Conservation (phyloP, 2,797 vertebrate species). For the Dendrocincla tyrannina region DNA sequence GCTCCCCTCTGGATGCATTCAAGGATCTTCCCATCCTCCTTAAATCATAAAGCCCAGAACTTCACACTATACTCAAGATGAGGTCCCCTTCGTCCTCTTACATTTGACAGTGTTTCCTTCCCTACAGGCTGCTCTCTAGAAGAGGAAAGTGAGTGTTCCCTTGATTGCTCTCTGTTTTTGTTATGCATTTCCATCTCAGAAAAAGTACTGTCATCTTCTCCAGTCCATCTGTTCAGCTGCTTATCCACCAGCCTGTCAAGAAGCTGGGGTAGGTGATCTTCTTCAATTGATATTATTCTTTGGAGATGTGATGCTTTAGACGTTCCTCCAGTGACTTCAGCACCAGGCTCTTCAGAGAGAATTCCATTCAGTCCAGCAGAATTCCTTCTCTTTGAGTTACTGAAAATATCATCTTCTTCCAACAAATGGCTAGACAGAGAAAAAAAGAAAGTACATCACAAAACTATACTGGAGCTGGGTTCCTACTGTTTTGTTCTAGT, state of each 20-base stretch:
- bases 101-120: slow-evolving; percentile 82
- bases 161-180: neutral
- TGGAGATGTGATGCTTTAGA: slow-evolving; percentile 73
- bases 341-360: slow-evolving; percentile 32
- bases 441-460: neutral
- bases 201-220: slow-evolving; percentile 65
- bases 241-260: slow-evolving; percentile 74
- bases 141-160: slow-evolving; percentile 61
- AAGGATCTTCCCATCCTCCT: neutral
- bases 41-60: neutral
- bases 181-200: neutral
- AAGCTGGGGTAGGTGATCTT: slow-evolving; percentile 89
- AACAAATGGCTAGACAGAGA: slow-evolving; percentile 62
- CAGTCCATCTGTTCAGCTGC: slow-evolving; percentile 73
- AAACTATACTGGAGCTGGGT: neutral
- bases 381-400: slow-evolving; percentile 59
- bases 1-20: neutral
- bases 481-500: neutral
- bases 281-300: slow-evolving; percentile 95
- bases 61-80: neutral
- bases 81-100: slow-evolving; percentile 64
- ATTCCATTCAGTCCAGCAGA: slow-evolving; percentile 64
- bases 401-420: slow-evolving; percentile 79
- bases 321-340: slow-evolving; percentile 10
- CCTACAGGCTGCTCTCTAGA: slow-evolving; percentile 86